A percentile compares a stretch with the other conserved stretches of the same genome.
phyloP scores from a whole-genome alignment of 2,888 invertebrate genomes.

The Hirtodrosophila histrioides region DNA sequence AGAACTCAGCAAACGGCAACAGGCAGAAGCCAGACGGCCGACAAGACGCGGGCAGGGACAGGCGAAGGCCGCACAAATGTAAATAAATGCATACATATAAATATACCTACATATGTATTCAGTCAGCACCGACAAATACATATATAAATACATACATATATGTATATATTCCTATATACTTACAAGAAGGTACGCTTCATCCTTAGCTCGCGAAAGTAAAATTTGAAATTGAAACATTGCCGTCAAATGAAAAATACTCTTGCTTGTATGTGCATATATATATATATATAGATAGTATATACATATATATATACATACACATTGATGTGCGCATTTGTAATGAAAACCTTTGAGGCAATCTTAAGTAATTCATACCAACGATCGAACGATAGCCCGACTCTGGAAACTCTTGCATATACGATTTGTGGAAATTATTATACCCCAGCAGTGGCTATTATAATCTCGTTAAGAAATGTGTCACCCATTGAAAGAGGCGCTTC shows the following conservation, averaged over 20 bases:
- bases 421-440: not conserved
- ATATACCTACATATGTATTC: not conserved
- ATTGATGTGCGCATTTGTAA: constrained; percentile 13
- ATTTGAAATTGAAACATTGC: constrained; percentile 50
- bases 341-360: constrained; percentile 5
- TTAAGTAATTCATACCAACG: not conserved
- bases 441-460: too few species aligned
- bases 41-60: constrained; percentile 11
- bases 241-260: constrained; percentile 4
- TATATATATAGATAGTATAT: constrained; percentile 3
- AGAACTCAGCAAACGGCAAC: constrained; percentile 4
- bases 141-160: not conserved
- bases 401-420: constrained; percentile 5
- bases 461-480: too few species aligned
- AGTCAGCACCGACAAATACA: not conserved
- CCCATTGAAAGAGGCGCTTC: too few species aligned
- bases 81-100: not conserved
- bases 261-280: constrained; percentile 32
- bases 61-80: constrained; percentile 24
- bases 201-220: constrained; percentile 30
- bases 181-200: constrained; percentile 20
- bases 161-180: not conserved
- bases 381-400: not conserved
- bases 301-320: not conserved
- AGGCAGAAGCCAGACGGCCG: constrained; percentile 22